phyloP scores from a whole-genome alignment of 2,797 vertebrate genomes.

The Poecilia wingei region DNA sequence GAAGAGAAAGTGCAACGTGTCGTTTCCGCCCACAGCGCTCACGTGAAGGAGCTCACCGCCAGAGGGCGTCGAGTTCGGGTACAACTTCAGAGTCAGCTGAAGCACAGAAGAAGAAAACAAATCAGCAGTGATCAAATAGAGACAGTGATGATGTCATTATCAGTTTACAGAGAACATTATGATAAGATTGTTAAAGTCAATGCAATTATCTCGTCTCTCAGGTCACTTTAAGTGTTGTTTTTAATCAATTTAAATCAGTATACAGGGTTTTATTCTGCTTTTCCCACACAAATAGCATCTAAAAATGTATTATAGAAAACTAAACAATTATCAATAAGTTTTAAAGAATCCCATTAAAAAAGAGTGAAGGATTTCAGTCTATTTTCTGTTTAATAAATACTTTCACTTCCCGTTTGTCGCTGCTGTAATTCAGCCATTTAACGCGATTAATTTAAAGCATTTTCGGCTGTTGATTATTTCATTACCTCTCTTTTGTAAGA shows the following conservation, averaged over 20 bases:
- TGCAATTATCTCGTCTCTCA: not conserved
- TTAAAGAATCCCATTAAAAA: not conserved
- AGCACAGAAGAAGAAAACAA: conserved; percentile 3
- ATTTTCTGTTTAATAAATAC: not conserved
- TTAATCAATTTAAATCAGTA: not conserved
- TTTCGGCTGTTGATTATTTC: not conserved
- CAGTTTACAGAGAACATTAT: not conserved
- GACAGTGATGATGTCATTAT: not conserved
- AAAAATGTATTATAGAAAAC: not conserved
- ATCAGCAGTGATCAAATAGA: not conserved
- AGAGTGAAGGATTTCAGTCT: not conserved
- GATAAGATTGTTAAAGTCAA: not conserved
- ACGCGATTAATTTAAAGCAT: not conserved
- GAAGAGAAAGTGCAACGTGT: conserved; percentile 90
- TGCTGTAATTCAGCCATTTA: not conserved
- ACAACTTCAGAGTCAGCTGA: conserved; percentile 83
- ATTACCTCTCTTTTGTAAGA: conserved; percentile 42
- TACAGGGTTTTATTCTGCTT: not conserved
- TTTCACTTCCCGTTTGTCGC: conserved; percentile 14
- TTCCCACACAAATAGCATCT: too few relatives aligned
- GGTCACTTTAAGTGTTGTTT: not conserved
- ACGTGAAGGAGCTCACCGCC: conserved; percentile 84
- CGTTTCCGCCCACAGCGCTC: conserved; percentile 78
- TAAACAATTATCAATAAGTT: not conserved
- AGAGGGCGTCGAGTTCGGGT: conserved; percentile 64